Percentiles rank a stretch among this genome's conserved stretches.
phyloP scores from a whole-genome alignment of 1,140 invertebrate species.

The Drosophila kanapiae region DNA sequence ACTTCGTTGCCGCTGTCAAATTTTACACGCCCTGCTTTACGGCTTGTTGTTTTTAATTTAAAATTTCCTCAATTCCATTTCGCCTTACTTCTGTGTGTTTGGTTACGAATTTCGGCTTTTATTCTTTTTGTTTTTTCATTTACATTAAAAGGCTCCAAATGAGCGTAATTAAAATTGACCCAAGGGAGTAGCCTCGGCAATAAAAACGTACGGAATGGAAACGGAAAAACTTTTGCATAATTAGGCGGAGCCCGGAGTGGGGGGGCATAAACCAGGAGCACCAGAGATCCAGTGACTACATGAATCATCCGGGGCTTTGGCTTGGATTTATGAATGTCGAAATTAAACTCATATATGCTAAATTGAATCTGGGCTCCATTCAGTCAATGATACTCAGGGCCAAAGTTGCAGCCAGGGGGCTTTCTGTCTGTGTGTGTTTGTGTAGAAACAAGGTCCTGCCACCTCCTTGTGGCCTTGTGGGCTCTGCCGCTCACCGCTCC shows the following conservation, averaged over 20 bases:
- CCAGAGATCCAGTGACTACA: conserved; percentile 21
- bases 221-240: conserved; percentile 65
- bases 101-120: conserved; percentile 22
- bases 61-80: conserved; percentile 50
- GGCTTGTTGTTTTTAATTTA: conserved; percentile 64
- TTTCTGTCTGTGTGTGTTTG: neutral
- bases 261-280: neutral
- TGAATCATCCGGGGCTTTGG: conserved; percentile 51
- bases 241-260: conserved; percentile 28
- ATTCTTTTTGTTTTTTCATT: conserved; percentile 45
- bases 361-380: conserved; percentile 61
- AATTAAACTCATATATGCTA: conserved; percentile 65
- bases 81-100: conserved; percentile 42
- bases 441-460: conserved; percentile 34
- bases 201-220: conserved; percentile 41
- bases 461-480: conserved; percentile 17
- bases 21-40: conserved; percentile 72
- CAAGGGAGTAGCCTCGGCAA: conserved; percentile 59
- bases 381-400: conserved; percentile 53
- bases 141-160: conserved; percentile 69
- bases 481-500: neutral
- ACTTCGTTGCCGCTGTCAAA: conserved; percentile 81
- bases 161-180: conserved; percentile 83
- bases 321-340: conserved; percentile 56
- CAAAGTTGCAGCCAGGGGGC: conserved; percentile 15